Conservation (phyloP, 2,797 vertebrate species). For the Poecilia gillii region DNA sequence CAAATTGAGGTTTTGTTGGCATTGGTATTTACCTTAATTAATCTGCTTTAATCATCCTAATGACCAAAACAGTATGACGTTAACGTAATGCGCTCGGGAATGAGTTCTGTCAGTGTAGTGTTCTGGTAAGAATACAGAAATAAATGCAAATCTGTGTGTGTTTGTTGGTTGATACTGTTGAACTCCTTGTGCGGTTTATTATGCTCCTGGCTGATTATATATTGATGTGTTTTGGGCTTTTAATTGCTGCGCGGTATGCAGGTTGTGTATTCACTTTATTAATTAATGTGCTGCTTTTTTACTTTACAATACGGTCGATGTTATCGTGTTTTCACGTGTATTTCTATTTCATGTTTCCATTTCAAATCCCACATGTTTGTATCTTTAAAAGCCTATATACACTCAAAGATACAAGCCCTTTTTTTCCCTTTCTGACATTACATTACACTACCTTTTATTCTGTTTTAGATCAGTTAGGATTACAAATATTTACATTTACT, state of each 20-base stretch:
- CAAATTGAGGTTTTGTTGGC: neutral
- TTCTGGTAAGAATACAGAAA: neutral
- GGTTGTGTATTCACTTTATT: neutral
- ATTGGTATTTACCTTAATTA: neutral
- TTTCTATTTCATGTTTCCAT: neutral
- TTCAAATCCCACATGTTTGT: neutral
- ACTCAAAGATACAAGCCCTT: neutral
- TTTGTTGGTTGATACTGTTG: neutral
- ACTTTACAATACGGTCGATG: neutral
- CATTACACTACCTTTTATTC: neutral
- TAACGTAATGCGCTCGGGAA: neutral
- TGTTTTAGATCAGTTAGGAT: neutral
- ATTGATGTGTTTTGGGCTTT: conserved; percentile 16
- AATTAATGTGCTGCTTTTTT: conserved; percentile 4
- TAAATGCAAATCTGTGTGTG: conserved; percentile 1
- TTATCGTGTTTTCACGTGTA: neutral
- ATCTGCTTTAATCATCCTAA: neutral
- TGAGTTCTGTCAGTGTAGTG: neutral
- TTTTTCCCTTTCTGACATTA: neutral
- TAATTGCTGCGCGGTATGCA: conserved; percentile 14
- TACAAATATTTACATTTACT: neutral
- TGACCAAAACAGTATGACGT: neutral
- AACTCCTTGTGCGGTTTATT: neutral
- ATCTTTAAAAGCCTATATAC: neutral
- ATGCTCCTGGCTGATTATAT: conserved; percentile 11